A percentile compares a stretch with the other conserved stretches of the same genome.
Evolutionary conservation across 2,888 invertebrate species (phyloP).

Genomic region (Heliothis peltigera): DNA sequence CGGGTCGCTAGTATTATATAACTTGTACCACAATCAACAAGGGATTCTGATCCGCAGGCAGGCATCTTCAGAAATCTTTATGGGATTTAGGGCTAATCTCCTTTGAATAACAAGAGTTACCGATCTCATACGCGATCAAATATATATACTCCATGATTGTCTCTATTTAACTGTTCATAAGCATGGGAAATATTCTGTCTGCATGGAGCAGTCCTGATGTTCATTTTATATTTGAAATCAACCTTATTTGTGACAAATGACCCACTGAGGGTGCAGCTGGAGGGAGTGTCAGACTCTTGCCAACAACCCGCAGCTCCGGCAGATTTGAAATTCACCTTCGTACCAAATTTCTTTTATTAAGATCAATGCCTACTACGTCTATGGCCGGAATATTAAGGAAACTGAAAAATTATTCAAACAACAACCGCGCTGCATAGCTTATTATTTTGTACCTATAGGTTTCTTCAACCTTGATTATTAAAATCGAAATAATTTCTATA

Average conservation of each 20-base stretch:
- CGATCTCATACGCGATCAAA: conserved; percentile 35
- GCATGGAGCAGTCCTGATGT: too few relatives aligned
- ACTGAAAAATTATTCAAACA: too few relatives aligned
- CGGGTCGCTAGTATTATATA: conserved; percentile 12
- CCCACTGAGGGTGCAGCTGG: too few relatives aligned
- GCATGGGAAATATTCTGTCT: not conserved
- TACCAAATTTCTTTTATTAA: too few relatives aligned
- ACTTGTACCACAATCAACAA: conserved; percentile 52
- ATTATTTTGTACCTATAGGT: not conserved
- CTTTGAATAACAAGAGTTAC: conserved; percentile 58
- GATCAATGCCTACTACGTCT: too few relatives aligned
- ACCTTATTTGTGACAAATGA: too few relatives aligned
- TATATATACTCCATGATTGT: conserved; percentile 37
- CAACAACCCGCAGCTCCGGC: too few relatives aligned
- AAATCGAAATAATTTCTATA: conserved; percentile 1
- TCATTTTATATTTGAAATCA: too few relatives aligned
- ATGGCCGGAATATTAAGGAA: too few relatives aligned
- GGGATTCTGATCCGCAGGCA: conserved; percentile 64
- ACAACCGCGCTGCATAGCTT: too few relatives aligned
- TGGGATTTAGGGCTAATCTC: conserved; percentile 68
- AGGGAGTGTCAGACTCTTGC: too few relatives aligned
- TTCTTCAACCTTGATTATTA: not conserved
- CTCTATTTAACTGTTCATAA: conserved; percentile 15
- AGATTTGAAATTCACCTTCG: too few relatives aligned
- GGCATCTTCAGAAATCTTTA: conserved; percentile 68